A percentile compares a stretch with the other conserved stretches of the same genome.
phyloP scores from a whole-genome alignment of 2,113 vertebrate species.

The Psephotus haematonotus region DNA sequence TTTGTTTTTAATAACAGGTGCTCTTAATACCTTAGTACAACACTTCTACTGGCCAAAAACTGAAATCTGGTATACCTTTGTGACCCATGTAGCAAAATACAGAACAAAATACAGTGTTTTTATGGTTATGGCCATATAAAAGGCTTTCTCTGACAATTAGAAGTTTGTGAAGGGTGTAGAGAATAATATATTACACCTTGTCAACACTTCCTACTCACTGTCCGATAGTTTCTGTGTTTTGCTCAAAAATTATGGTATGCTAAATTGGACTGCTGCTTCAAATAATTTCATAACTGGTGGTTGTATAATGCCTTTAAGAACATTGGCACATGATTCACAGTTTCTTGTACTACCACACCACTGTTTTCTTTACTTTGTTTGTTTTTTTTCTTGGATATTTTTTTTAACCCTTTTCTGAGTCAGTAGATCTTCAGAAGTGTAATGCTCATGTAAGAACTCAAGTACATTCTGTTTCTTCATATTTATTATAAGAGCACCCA shows the following conservation, averaged over 20 bases:
- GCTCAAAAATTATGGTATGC: background rate
- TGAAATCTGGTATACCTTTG: background rate
- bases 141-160: background rate
- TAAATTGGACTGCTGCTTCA: background rate
- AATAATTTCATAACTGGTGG: background rate
- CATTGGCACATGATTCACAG: background rate
- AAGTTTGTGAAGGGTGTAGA: background rate
- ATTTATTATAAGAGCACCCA: background rate
- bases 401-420: background rate
- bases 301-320: background rate
- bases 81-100: background rate
- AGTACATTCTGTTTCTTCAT: background rate
- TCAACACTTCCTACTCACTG: background rate
- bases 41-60: background rate
- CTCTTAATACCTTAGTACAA: background rate
- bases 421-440: background rate
- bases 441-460: background rate
- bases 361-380: background rate
- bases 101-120: background rate
- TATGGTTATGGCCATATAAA: background rate
- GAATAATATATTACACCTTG: background rate
- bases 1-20: background rate
- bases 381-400: background rate
- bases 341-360: background rate
- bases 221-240: background rate